Evolutionary conservation across 2,113 vertebrate genomes (phyloP).

Genomic region (Papio anubis): DNA sequence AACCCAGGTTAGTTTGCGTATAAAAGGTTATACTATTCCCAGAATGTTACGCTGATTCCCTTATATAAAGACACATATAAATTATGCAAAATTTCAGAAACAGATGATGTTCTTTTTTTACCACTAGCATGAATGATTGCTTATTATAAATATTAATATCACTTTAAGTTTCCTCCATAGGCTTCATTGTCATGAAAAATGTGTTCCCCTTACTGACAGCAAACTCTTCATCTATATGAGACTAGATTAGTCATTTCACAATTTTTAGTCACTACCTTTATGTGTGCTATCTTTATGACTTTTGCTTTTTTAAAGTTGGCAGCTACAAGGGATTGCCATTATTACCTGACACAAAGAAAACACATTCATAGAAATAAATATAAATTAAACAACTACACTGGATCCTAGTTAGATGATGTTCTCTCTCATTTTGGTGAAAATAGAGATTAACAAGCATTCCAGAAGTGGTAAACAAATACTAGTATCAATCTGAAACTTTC

Average conservation of each 20-base stretch:
- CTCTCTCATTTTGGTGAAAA: neutral
- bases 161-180: neutral
- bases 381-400: neutral
- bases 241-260: neutral
- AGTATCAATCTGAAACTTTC: neutral
- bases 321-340: neutral
- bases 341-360: neutral
- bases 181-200: neutral
- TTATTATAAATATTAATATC: neutral
- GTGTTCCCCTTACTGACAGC: neutral
- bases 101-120: neutral
- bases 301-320: neutral
- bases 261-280: neutral
- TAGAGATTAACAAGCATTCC: neutral
- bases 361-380: neutral
- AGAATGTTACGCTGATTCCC: neutral
- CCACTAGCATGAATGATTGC: neutral
- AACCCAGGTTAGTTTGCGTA: neutral
- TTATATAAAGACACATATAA: neutral
- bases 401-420: neutral
- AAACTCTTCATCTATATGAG: neutral
- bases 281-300: neutral
- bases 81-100: neutral
- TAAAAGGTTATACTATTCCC: neutral
- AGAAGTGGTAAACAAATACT: neutral